Base-by-base conservation (phyloP, 2,888 invertebrate species). In the Lydus trimaculatus region DNA sequence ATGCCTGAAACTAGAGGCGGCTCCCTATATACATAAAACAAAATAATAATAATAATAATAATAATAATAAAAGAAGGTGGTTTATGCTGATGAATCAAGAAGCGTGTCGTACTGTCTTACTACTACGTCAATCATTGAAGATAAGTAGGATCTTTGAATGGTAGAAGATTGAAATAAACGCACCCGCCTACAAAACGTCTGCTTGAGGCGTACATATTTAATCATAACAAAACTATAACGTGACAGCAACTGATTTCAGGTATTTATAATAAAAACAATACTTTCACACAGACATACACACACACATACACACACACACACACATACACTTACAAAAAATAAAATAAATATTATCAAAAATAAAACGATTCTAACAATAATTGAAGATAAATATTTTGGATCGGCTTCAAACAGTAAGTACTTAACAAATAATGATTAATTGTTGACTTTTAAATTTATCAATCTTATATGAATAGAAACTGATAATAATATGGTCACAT, bases 21-120 rank as follows among this genome's bases (percentile, higher is more conserved):
- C 25, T 20, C 48, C 48, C 6, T 48, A n/a, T 13, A 2, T 5
- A 20, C 20, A 20, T 48, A 20, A 20, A 20, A 48, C 17, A 48
- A 48, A 13, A 13, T 28, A 13, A 13, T n/a, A n/a, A n/a, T n/a
- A n/a, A n/a, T n/a, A n/a, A n/a, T n/a, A n/a, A n/a, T n/a, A n/a
- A n/a, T n/a, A n/a, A n/a, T n/a, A n/a, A 7, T 8, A 8, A 6
- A 6, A 5, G 43, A 17, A n/a, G 20, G 48, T 48, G 48, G 20
- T 48, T 48, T 48, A 48, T 48, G 48, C 9, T 48, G 48, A 48
- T 48, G 52, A 15, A 52, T 52, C 23, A 52, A 52, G 52, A 25
- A 52, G 25, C 52, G 52, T 52, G 52, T 52, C 52, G 52, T 52
- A 52, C 52, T 52, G 52, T 52, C 23, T 23, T 52, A 23, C 52